phyloP scores from a whole-genome alignment of 2,888 invertebrate genomes.

The Cheilosia vulpina region DNA sequence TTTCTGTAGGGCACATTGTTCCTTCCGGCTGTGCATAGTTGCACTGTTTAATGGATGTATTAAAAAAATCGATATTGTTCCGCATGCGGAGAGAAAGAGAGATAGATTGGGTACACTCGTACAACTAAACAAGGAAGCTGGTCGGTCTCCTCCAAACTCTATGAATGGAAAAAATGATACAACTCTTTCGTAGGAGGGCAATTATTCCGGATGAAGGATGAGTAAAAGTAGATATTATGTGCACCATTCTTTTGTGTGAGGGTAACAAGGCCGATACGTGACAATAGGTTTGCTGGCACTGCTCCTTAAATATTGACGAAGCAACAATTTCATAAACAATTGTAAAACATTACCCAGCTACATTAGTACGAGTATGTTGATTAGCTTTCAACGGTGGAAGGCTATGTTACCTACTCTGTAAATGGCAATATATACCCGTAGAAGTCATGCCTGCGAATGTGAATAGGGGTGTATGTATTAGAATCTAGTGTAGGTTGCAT shows the following conservation, averaged over 20 bases:
- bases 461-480: no score
- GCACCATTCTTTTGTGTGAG: no score
- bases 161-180: neutral
- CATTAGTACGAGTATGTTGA: neutral
- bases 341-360: no score
- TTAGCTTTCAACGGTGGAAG: neutral
- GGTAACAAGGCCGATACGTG: neutral
- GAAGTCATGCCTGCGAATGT: no score
- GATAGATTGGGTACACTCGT: neutral
- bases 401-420: neutral
- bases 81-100: neutral
- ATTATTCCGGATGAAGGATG: neutral
- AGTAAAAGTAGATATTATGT: neutral
- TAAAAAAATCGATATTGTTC: constrained; percentile 3
- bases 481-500: no score
- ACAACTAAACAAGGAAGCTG: neutral
- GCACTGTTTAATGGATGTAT: neutral
- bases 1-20: neutral
- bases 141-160: neutral
- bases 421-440: neutral
- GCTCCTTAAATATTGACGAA: neutral
- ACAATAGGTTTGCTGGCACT: neutral
- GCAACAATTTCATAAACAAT: no score
- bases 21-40: constrained; percentile 6
- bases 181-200: neutral